A percentile compares a stretch with the other conserved stretches of the same genome.
These are phyloP conservation scores for Pseudomyrmex concolor DNA, from an alignment of 1,140 invertebrate species.

Conservation along the genomic window DNA sequence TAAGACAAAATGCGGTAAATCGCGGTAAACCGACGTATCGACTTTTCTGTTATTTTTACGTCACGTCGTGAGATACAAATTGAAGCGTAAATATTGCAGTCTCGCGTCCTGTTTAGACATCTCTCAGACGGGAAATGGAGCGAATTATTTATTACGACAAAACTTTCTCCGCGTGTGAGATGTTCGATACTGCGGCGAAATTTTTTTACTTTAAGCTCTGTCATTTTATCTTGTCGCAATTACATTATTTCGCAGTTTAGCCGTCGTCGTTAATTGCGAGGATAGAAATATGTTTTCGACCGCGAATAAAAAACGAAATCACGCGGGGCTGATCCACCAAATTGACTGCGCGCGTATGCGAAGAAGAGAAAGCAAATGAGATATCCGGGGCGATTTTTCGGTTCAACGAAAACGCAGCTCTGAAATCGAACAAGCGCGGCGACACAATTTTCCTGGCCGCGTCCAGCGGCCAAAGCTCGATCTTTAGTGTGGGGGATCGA, in stretches of 20 bases:
- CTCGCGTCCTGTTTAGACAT: too few relatives aligned
- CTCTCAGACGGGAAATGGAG: too few relatives aligned
- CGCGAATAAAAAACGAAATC: not conserved
- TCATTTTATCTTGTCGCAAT: not conserved
- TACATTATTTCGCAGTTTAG: conserved; percentile 4
- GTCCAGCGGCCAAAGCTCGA: not conserved
- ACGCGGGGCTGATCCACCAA: conserved; percentile 31
- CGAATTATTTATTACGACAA: too few relatives aligned
- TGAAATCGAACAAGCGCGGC: not conserved
- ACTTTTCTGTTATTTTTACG: not conserved
- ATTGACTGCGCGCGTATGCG: not conserved
- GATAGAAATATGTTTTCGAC: too few relatives aligned
- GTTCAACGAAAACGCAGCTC: not conserved
- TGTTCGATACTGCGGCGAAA: too few relatives aligned
- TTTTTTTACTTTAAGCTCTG: not conserved
- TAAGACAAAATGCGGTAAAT: conserved; percentile 18
- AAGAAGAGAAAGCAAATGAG: conserved; percentile 18
- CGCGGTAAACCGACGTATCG: not conserved
- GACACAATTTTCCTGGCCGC: not conserved
- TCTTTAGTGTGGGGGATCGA: not conserved
- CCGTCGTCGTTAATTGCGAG: not conserved
- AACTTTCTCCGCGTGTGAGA: too few relatives aligned
- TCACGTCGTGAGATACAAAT: too few relatives aligned
- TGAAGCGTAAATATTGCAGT: too few relatives aligned
- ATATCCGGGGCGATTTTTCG: conserved; percentile 17